Base-by-base conservation (phyloP, 2,888 invertebrate species). In the Chloromyia formosa region DNA sequence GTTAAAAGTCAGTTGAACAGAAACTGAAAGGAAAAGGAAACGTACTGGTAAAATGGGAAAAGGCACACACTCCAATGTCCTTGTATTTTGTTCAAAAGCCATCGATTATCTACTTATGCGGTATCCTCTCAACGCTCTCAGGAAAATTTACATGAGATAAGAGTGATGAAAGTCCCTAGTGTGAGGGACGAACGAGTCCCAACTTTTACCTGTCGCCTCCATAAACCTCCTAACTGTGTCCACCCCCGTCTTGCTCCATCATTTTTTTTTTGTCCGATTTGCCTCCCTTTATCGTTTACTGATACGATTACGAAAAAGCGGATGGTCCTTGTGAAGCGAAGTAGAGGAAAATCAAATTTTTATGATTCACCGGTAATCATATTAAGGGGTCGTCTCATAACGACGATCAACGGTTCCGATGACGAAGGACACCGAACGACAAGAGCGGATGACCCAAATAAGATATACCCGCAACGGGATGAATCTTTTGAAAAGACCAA, bases 311-410 rank as follows among this genome's bases (percentile, higher is more conserved):
- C 18, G 22, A 20, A 20, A 42, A 23, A 64, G 23, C 62, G 42
- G 62, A 64, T 64, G 2, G 69, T 61, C 69, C 66, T 23, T 60
- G 5, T 27, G 61, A 69, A 61, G 22, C 35, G 61, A 69, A 61
- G 40, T n/a, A 49, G 42, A 73, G 42, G 42, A 54, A 14, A 62
- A 53, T 73, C 60, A 62, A 73, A 73, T 62, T 73, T 73, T 61
- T 49, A 73, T 73, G 73, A 73, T 54, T 73, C 23, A 54, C 53
- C 22, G 35, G 73, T 62, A 73, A 73, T 53, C 54, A 40, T 35
- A 62, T 62, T 62, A 27, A 53, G 62, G 16, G 49, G 16, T 49
- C 49, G 49, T 49, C 14, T 49, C 49, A n/a, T 49, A 49, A 49
- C 49, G 49, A 49, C 49, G 16, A 49, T n/a, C 49, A 49, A 49